Conservation (phyloP, 1,140 invertebrate species). For the Platyscapa corneri region DNA sequence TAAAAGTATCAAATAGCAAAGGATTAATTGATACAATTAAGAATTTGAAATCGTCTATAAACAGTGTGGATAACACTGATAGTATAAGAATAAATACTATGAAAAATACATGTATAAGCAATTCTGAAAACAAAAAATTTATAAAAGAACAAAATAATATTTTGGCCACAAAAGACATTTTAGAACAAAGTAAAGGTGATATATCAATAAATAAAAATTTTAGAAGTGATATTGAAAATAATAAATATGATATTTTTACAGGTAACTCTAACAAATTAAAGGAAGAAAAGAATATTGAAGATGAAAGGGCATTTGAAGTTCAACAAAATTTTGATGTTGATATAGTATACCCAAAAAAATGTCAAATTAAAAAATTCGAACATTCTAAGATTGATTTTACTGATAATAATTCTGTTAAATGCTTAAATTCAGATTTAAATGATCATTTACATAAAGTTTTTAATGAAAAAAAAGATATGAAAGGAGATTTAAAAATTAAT, state of each 20-base stretch:
- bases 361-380: slow-evolving; percentile 72
- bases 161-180: not conserved
- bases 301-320: slow-evolving; percentile 45
- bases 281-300: slow-evolving; percentile 28
- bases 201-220: not conserved
- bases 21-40: not conserved
- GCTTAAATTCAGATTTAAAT: slow-evolving; percentile 37
- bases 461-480: slow-evolving; percentile 23
- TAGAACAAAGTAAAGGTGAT: slow-evolving; percentile 22
- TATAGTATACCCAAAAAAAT: slow-evolving; percentile 69
- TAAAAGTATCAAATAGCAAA: not conserved
- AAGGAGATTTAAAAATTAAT: slow-evolving; percentile 31
- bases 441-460: slow-evolving; percentile 10
- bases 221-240: not conserved
- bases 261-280: slow-evolving; percentile 14
- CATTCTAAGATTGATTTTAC: slow-evolving; percentile 65
- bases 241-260: slow-evolving; percentile 10
- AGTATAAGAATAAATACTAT: not conserved
- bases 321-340: slow-evolving; percentile 53
- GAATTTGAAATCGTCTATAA: slow-evolving; percentile 5
- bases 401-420: slow-evolving; percentile 40
- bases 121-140: slow-evolving; percentile 1
- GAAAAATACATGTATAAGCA: not conserved
- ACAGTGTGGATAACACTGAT: not conserved
- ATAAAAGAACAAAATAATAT: not conserved